Evolutionary conservation across 2,888 invertebrate species (phyloP), one percentile per base, ranked within the genome.

Genomic region (Drosophila borealis): DNA sequence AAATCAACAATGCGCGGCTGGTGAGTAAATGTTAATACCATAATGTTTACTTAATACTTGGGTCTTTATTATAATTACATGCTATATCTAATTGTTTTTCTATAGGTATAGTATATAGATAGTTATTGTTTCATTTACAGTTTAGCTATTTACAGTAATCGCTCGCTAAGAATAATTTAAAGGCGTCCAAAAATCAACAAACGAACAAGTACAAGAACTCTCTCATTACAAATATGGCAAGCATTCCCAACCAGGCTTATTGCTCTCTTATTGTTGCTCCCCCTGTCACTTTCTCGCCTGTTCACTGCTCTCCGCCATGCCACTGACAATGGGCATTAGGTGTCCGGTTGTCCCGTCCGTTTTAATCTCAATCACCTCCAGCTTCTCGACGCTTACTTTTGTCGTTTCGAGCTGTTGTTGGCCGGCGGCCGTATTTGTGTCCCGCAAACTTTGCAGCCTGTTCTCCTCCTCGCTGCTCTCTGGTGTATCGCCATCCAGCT

Each of bases 331-430:
- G 29, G 91, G 92, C 85, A 89, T 90, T 66, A 92, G 71, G 69
- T 91, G 92, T 42, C 92, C 92, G 2, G 92, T 90, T 41, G 81
- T 85, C 5, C 92, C 92, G 63, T 92, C 92, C 21, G 92, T 87
- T 70, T 92, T 92, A 48, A 93, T 92, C 90, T 93, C 93, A 71
- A 93, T 93, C 50, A 93, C 92, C 76, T 93, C 92, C 17, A 91
- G 89, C 73, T 93, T 92, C 78, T 93, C 93, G 2, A 93, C 91
- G 61, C 89, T 91, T 5, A 91, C 83, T 72, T 74, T 88, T 3
- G 89, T 88, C 13, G 81, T 80, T 64, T 80, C 84, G 2, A 60
- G 66, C 11, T 59, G 51, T 25, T 74, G 76, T 34, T 69, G 49
- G 1, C 55, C 64, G 0, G 56, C 71, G 0, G 57, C 44, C 5